Evolutionary conservation across 2,888 invertebrate genomes (phyloP), one percentile per base, ranked within the genome.

Genomic region (Caenorhabditis angaria): DNA sequence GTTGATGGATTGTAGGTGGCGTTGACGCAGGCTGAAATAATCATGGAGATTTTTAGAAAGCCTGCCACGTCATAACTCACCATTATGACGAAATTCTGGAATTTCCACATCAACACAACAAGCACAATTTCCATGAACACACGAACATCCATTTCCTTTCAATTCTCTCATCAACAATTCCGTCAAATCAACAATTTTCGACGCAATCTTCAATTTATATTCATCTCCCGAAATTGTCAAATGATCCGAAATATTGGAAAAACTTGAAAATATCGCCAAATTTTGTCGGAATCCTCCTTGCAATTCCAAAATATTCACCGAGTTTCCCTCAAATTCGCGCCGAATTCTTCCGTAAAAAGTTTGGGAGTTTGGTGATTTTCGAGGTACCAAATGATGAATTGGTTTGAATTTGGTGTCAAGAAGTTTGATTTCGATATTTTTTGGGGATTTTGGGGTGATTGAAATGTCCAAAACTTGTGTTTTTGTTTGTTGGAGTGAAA

Each of bases 1-100:
- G 88, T 82, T 22, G 86, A 79, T 12, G 88, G 85, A 24, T 89
- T 79, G 70, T 89, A 89, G 5, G 88, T 86, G 14, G 88, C 70
- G 76, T 88, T 89, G 0, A 87, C 83, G 80, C 89, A 89, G 10
- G 87, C 89, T 89, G 50, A 22, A 50, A 50, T 35, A 35, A 14
- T 6, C 35, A 35, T 20, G 60, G 12, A 6, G 41, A 47, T 6
- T 35, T 35, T 35, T 35, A 6, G 8, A 14, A 6, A 14, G 8
- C 35, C n/a, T n/a, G n/a, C n/a, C n/a, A 24, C 8, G 1, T 20
- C 24, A 56, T n/a, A 29, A 61, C 67, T 57, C 24, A 85, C 85
- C 77, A 27, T 66, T 70, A 62, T 86, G 83, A 32, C 78, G 65
- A 25, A 85, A 75, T 47, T 78, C 78, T 6, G 81, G 80, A 28